Evolutionary conservation across 2,888 invertebrate species (phyloP).

Genomic region (Teleiodes luculella): DNA sequence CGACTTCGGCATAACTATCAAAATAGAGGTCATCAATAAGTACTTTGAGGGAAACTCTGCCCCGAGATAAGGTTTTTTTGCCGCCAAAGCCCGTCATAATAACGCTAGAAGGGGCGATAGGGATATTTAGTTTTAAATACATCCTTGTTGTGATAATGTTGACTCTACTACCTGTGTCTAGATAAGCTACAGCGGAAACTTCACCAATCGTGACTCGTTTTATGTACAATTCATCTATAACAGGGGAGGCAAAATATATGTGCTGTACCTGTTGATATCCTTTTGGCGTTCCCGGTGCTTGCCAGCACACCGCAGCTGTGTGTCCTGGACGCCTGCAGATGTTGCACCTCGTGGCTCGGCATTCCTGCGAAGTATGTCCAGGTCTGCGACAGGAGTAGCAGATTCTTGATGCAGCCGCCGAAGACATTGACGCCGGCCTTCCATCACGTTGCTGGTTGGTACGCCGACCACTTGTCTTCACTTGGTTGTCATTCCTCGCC

Average conservation of each 20-base stretch:
- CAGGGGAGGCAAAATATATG: background rate
- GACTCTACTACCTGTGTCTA: slow-evolving; percentile 20
- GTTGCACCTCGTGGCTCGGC: slow-evolving; percentile 4
- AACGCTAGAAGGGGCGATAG: background rate
- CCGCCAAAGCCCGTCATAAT: slow-evolving; percentile 20
- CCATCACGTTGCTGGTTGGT: background rate
- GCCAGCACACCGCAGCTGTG: slow-evolving; percentile 7
- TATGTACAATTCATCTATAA: background rate
- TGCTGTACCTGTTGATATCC: no score
- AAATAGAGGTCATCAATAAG: background rate
- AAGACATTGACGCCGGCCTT: background rate
- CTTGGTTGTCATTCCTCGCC: background rate
- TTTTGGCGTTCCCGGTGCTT: background rate
- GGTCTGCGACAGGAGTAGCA: slow-evolving; percentile 16
- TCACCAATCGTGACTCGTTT: no score
- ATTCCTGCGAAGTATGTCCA: slow-evolving; percentile 13
- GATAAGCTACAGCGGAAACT: no score
- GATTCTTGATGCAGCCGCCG: no score
- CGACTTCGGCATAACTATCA: background rate
- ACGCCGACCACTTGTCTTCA: background rate
- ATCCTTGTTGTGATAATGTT: slow-evolving; percentile 6
- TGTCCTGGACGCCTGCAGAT: slow-evolving; percentile 13
- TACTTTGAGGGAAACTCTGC: background rate
- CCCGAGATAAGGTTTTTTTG: slow-evolving; percentile 9
- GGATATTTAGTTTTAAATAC: slow-evolving; percentile 6